phyloP scores from a whole-genome alignment of 1,140 invertebrate genomes.

The Drosophila ambigua region DNA sequence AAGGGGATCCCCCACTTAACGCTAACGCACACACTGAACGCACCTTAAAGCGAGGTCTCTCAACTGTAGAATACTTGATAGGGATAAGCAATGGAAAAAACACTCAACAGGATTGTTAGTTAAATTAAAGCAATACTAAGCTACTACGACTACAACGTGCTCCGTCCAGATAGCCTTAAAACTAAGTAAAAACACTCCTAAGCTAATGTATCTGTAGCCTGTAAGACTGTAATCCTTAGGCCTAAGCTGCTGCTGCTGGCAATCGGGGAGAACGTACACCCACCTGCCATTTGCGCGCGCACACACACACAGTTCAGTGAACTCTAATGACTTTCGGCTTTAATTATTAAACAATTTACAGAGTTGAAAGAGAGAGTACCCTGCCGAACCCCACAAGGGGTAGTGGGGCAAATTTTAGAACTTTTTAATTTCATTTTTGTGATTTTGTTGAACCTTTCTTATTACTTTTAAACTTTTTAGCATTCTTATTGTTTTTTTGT shows the following conservation, averaged over 20 bases:
- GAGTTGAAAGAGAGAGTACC: conserved; percentile 8
- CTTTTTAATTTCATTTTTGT: conserved; percentile 54
- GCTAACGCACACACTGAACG: conserved; percentile 30
- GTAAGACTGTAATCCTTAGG: conserved; percentile 2
- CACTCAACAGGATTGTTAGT: conserved; percentile 41
- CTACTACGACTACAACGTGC: conserved; percentile 42
- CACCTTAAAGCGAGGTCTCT: conserved; percentile 39
- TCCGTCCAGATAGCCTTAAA: conserved; percentile 71
- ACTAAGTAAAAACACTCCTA: neutral
- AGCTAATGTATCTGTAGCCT: neutral
- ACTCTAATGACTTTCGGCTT: conserved; percentile 44
- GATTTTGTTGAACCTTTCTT: conserved; percentile 69
- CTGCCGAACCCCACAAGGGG: neutral
- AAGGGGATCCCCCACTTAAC: conserved; percentile 8
- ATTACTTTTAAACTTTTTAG: conserved; percentile 31
- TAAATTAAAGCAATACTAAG: conserved; percentile 57
- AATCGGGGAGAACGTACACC: too few species aligned
- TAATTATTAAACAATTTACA: conserved; percentile 35
- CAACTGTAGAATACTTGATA: conserved; percentile 50
- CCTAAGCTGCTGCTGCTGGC: too few species aligned
- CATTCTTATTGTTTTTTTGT: conserved; percentile 52
- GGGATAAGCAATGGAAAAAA: conserved; percentile 4
- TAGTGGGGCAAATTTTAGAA: neutral
- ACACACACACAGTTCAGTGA: conserved; percentile 37
- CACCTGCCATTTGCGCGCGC: too few species aligned